Evolutionary conservation across 2,797 vertebrate genomes (phyloP).

Genomic region (Alectoris magna): DNA sequence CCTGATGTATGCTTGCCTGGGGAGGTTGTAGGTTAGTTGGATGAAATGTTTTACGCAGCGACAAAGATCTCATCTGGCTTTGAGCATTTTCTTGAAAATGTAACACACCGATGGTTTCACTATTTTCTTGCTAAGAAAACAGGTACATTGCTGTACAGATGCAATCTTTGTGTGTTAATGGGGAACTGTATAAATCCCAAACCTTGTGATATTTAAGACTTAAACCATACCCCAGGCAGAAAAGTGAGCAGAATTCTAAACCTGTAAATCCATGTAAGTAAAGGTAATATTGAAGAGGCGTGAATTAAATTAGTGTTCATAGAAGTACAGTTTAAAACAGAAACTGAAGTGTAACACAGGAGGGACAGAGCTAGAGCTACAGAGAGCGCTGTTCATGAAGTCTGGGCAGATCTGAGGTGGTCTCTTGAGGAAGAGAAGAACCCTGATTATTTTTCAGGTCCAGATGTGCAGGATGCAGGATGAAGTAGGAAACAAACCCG

Average conservation of each 20-base stretch:
- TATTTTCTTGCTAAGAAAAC: background rate
- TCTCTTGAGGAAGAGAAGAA: background rate
- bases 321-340: background rate
- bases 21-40: background rate
- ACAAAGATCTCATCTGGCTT: background rate
- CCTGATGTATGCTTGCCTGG: background rate
- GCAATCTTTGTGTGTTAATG: background rate
- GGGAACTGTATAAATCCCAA: background rate
- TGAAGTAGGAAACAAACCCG: too few relatives aligned
- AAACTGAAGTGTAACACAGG: background rate
- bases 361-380: background rate
- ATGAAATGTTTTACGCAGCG: background rate
- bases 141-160: background rate
- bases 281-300: background rate
- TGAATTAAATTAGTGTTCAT: background rate
- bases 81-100: background rate
- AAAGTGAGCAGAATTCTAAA: background rate
- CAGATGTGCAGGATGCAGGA: too few relatives aligned
- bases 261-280: fast-evolving
- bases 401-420: background rate
- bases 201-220: background rate
- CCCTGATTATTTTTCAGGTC: background rate
- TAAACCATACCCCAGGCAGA: background rate
- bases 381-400: background rate
- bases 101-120: background rate